Evolutionary conservation across 2,113 vertebrate species (phyloP), one percentile per base, ranked within the genome.

Genomic region (Actinemys pallida): DNA sequence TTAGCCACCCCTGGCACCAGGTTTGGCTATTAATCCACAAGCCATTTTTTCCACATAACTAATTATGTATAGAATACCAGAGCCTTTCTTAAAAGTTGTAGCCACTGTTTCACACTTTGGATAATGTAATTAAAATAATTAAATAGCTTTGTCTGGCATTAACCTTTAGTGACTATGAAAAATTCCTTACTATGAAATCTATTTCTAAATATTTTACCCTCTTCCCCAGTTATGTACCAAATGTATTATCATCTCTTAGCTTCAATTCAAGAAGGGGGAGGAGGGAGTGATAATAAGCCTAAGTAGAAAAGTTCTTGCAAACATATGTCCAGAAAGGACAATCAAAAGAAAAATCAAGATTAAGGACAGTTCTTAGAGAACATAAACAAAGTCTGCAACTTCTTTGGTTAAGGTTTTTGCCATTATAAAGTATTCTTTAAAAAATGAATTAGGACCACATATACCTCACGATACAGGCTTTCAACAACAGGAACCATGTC

Each of bases 401-500:
- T 94, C 62, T 94, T 95, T 62, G 89, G 94, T 96, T 96, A 96
- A 62, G 6, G 89, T 83, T 95, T 45, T 84, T 96, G 75, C 89
- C 75, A 11, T 91, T 95, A 93, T 89, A 95, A 97, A 96, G 95
- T 91, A 95, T 83, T 91, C 54, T 80, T 92, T 79, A 95, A 94
- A 91, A 96, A 93, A 90, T n/a, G 65, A 96, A 94, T 96, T 93
- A 96, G 92, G 93, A 97, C 96, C 96, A 96, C 90, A 92, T 95
- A 86, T 96, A 95, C 89, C 92, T 91, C 78, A 80, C 89, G 90
- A 86, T 83, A 95, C 65, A 96, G 88, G 80, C 92, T 96, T 93
- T 95, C 75, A 88, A 95, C 95, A 96, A 95, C 95, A 97, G 95
- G 92, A 96, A 96, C 96, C 95, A 95, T 94, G 95, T 95, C 91